These are phyloP conservation scores for Drosophila nr. perissopoda DNA, from an alignment of 2,888 invertebrate species.

Conservation along the genomic window DNA sequence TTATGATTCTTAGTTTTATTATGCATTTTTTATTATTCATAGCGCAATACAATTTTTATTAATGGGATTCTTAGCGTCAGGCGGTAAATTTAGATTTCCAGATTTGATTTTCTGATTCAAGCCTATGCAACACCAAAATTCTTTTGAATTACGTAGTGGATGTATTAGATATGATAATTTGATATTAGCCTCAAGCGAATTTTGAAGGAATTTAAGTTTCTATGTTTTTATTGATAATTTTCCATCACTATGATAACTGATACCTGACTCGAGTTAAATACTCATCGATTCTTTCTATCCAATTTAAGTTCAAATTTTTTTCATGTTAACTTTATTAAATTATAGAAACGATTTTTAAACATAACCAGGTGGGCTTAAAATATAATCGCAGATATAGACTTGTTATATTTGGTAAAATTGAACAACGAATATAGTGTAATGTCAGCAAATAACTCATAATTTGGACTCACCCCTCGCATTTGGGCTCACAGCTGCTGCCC, in stretches of 20 bases:
- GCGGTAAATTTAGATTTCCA: neutral
- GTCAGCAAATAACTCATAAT: neutral
- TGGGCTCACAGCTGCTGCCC: constrained; percentile 79
- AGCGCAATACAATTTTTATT: neutral
- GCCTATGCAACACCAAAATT: neutral
- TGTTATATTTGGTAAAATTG: neutral
- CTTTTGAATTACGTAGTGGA: neutral
- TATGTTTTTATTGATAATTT: neutral
- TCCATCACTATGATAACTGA: neutral
- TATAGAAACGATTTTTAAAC: neutral
- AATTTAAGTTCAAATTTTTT: neutral
- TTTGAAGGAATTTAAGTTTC: neutral
- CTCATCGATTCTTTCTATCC: neutral
- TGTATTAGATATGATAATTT: neutral
- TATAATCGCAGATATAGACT: neutral
- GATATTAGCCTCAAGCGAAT: neutral
- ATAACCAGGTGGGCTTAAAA: neutral
- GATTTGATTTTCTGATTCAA: neutral
- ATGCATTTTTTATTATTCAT: neutral
- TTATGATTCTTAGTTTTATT: neutral
- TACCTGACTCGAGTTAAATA: neutral
- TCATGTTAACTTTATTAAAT: neutral
- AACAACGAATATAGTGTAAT: neutral
- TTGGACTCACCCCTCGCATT: constrained; percentile 78
- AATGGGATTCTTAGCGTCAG: neutral